These are phyloP conservation scores for Colinus virginianus DNA, from an alignment of 2,113 vertebrate species.

Conservation along the genomic window DNA sequence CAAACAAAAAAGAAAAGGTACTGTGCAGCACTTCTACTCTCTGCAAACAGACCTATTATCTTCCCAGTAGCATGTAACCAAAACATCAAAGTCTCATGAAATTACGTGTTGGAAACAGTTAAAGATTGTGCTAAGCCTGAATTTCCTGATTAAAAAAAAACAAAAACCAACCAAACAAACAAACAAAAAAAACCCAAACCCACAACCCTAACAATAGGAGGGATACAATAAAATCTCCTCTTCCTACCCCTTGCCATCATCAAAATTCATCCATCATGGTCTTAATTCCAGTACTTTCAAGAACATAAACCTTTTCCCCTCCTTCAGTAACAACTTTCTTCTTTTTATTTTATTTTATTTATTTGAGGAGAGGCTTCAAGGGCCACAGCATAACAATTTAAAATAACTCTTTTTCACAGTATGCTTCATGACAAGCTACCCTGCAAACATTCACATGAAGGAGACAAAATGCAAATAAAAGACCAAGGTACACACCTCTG, in stretches of 20 bases:
- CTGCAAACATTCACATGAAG: not conserved
- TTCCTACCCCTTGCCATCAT: not conserved
- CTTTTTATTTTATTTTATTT: not conserved
- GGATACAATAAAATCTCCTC: not conserved
- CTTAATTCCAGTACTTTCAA: not conserved
- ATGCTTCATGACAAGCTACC: not conserved
- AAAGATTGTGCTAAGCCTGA: not conserved
- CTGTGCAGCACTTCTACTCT: not conserved
- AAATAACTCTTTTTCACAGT: not conserved
- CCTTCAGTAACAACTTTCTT: not conserved
- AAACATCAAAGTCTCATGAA: not conserved
- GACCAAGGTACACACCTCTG: not conserved
- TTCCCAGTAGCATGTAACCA: not conserved
- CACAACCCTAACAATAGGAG: not conserved
- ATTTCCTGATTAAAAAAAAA: not conserved
- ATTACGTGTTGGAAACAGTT: not conserved
- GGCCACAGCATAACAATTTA: not conserved
- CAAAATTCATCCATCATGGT: not conserved
- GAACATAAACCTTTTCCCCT: not conserved
- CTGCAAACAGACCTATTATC: not conserved
- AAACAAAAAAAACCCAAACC: too few relatives aligned
- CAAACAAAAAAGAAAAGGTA: not conserved
- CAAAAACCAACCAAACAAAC: not conserved
- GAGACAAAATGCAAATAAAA: conserved; percentile 7
- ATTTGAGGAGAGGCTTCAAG: not conserved